These are phyloP conservation scores for Cryptus armator DNA, from an alignment of 2,888 invertebrate species.

Conservation along the genomic window DNA sequence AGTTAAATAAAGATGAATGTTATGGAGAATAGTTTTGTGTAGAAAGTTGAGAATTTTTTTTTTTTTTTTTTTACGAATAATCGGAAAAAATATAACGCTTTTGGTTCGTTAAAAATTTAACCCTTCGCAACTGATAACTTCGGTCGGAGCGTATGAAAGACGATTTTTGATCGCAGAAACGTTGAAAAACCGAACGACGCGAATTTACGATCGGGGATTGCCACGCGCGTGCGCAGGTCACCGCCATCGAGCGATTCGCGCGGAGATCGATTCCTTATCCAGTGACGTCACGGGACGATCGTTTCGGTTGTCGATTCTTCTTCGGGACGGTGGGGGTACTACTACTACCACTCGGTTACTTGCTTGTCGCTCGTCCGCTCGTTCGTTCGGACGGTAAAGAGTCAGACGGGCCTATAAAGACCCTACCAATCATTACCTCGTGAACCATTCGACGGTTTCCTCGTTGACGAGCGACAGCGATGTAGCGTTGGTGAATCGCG, in stretches of 20 bases:
- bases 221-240: not conserved
- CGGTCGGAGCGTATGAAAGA: too few species aligned
- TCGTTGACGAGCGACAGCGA: constrained; percentile 73
- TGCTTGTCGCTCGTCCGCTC: constrained; percentile 24
- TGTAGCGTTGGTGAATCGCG: constrained; percentile 70
- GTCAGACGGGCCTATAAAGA: constrained; percentile 59
- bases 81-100: not conserved
- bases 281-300: constrained; percentile 71
- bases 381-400: constrained; percentile 70
- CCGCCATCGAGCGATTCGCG: not conserved
- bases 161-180: not conserved
- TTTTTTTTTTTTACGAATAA: too few species aligned
- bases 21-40: too few species aligned
- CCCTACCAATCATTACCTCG: constrained; percentile 75
- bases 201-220: not conserved
- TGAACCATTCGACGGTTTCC: constrained; percentile 77
- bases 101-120: too few species aligned
- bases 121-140: too few species aligned
- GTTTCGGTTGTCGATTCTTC: not conserved
- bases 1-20: too few species aligned
- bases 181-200: not conserved
- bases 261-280: constrained; percentile 61
- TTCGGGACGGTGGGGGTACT: constrained; percentile 54
- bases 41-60: too few species aligned
- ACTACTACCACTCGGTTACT: constrained; percentile 32